A percentile compares a stretch with the other conserved stretches of the same genome.
Evolutionary conservation across 2,888 invertebrate genomes (phyloP).

Genomic region (Dynastes maya): DNA sequence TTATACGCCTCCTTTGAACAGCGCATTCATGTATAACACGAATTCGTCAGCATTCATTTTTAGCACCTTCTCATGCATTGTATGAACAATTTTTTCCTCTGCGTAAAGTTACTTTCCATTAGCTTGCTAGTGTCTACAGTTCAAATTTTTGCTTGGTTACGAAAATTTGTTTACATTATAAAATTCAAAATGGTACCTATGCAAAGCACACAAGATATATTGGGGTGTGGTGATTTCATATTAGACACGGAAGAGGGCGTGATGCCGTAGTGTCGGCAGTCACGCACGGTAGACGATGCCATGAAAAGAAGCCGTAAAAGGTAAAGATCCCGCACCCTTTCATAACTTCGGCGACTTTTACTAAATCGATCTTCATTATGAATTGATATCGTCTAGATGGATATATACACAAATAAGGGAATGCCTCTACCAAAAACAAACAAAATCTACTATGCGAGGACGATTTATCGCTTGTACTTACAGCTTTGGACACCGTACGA

Average conservation of each 20-base stretch:
- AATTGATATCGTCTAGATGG: slow-evolving; percentile 41
- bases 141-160: background rate
- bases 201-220: slow-evolving; percentile 25
- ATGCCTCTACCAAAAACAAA: slow-evolving; percentile 7
- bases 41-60: too few species aligned
- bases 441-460: background rate
- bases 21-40: too few species aligned
- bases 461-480: background rate
- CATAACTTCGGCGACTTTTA: slow-evolving; percentile 25
- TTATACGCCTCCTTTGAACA: too few species aligned
- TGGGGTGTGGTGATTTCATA: slow-evolving; percentile 46
- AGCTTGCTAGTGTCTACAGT: too few species aligned
- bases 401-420: slow-evolving; percentile 16
- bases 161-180: slow-evolving; percentile 3
- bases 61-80: too few species aligned
- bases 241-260: slow-evolving; percentile 51
- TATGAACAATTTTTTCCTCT: too few species aligned
- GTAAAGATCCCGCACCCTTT: slow-evolving; percentile 20
- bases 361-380: slow-evolving; percentile 44
- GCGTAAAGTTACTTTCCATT: too few species aligned
- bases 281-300: slow-evolving; percentile 40
- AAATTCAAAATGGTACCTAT: slow-evolving; percentile 15
- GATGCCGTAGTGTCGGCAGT: slow-evolving; percentile 43
- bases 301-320: slow-evolving; percentile 43
- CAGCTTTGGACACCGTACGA: background rate